Base-by-base conservation (phyloP, 2,797 vertebrate genomes). In the Enteromius anoplus region DNA sequence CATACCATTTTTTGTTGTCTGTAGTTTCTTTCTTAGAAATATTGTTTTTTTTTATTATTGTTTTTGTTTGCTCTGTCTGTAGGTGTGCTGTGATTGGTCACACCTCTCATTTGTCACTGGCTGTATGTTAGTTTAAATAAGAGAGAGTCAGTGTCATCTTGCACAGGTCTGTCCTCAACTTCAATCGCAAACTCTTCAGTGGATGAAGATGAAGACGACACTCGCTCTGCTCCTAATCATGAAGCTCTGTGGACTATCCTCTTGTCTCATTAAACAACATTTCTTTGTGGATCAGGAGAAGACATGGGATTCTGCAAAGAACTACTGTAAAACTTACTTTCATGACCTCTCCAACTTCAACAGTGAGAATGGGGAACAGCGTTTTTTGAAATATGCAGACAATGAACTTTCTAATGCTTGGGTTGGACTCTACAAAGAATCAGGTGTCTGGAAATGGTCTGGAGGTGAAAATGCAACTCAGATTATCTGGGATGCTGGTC, bases 311-410 rank as follows among this genome's bases (percentile, higher is more conserved):
- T 12, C 42, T 34, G 86, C 86, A 0, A 40, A 9, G 23, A 0
- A 2, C 0, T 8, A 75, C 78, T 87, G 81, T 49, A 73, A 7
- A 70, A 4, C 0, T 3, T 0, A 8, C n/a, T 81, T 53, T 70
- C 6, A 64, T 71, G 62, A 62, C n/a, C 62, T 85, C 42, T 87
- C 86, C 2, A 81, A 78, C 23, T 71, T 82, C 42, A 23, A 26
- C 26, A 26, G 3, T 23, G 0, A 0, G 3, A 34, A 7, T 5
- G 73, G 84, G 45, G 2, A 70, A 10, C 10, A 12, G 5, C 34
- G 42, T 4, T 82, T 87, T 78, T 2, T 65, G 10, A 14, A 5
- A 4, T 7, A 0, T 1, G 55, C 34, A 45, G 37, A 32, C 26
- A 26, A 26, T 26, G 26, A 26, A 26, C 26, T 26, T 4, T 81